Evolutionary conservation across 1,140 invertebrate species (phyloP), one percentile per base, ranked within the genome.

Genomic region (Bombus huntii): DNA sequence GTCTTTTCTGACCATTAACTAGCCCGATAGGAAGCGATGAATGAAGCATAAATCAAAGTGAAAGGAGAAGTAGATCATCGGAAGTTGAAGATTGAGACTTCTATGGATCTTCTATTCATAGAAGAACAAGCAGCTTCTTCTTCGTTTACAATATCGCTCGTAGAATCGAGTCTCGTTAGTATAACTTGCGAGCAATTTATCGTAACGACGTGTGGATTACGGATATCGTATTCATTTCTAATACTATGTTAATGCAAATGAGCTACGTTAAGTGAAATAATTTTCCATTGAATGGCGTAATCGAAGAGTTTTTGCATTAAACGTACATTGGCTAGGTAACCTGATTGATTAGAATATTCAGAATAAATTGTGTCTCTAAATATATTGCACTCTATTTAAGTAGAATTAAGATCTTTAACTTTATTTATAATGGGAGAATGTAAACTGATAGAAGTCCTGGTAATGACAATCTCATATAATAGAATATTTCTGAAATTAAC

Each of bases 1-100:
- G 12, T 37, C 31, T 37, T 76, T 12, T n/a, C 31, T 59, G 53
- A 13, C 18, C 47, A 76, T 76, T 76, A 76, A 37, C 47, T 13
- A 57, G 74, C 47, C 57, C 18, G 31, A 75, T 34, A 22, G 9
- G 31, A 57, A 18, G 4, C 47, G 18, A 75, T 18, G 74, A 76
- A 76, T 28, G 47, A 34, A 15, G 13, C 74, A 76, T 76, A 76
- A 76, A 76, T 76, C 74, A 59, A 59, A 57, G 74, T 28, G 74
- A 76, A 76, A 57, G 13, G 47, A 37, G 74, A 76, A 34, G 31
- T 37, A 57, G 47, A 76, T 37, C 37, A 76, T 37, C 34, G n/a
- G 74, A 57, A 37, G 44, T 76, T 28, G 31, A 76, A 76, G 47
- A 76, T 31, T 25, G 31, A 76, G 25, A 66, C 31, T 76, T 57